A percentile compares a stretch with the other conserved stretches of the same genome.
Conservation (phyloP, 2,888 invertebrate genomes). For the Orthosia cruda region DNA sequence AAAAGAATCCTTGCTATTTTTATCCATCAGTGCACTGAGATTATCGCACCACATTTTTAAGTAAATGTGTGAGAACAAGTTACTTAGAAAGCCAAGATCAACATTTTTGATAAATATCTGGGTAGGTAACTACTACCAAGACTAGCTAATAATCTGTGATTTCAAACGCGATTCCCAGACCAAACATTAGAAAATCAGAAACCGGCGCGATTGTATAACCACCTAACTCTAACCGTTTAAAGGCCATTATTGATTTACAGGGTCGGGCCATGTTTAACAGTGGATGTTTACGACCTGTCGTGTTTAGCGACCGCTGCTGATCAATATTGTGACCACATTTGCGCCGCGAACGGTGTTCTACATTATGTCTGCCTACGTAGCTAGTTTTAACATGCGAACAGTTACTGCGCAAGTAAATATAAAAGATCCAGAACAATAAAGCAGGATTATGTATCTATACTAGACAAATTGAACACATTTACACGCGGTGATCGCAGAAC, state of each 20-base stretch:
- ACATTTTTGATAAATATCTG: too few species aligned
- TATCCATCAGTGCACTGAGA: too few species aligned
- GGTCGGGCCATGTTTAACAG: constrained; percentile 21
- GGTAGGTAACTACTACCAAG: too few species aligned
- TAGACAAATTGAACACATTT: too few species aligned
- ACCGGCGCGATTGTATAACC: background rate
- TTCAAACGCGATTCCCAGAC: background rate
- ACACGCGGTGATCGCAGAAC: too few species aligned
- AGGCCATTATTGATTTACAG: constrained; percentile 53
- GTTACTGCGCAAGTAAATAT: background rate
- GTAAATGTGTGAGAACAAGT: too few species aligned
- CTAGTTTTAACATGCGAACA: constrained; percentile 7
- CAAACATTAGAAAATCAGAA: constrained; percentile 14
- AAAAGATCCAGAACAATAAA: background rate
- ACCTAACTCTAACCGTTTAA: constrained; percentile 1
- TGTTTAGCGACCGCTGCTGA: constrained; percentile 47
- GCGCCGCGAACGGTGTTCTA: constrained; percentile 48
- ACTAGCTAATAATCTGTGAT: too few species aligned
- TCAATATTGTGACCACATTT: constrained; percentile 56
- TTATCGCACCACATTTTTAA: too few species aligned
- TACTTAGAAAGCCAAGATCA: too few species aligned
- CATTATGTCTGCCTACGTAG: constrained; percentile 7
- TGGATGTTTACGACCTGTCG: constrained; percentile 55
- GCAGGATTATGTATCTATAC: too few species aligned
- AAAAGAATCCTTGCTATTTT: too few species aligned